Percentiles rank a stretch among this genome's conserved stretches.
Conservation (phyloP, 2,113 vertebrate genomes). For the Salminus brasiliensis region DNA sequence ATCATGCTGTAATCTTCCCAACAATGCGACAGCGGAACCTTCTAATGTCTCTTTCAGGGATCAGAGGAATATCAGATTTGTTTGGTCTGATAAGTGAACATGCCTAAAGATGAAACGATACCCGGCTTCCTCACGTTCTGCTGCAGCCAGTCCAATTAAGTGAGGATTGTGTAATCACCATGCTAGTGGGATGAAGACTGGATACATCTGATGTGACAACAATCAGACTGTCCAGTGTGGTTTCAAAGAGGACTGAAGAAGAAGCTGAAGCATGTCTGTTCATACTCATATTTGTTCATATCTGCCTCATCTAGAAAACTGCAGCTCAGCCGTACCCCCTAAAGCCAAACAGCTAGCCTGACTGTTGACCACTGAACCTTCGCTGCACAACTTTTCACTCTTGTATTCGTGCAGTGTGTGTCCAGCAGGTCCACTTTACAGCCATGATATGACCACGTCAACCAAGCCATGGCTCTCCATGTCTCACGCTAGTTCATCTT, state of each 20-base stretch:
- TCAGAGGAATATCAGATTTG: neutral
- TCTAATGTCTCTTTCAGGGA: neutral
- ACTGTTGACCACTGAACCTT: neutral
- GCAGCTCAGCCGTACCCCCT: neutral
- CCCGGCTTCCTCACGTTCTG: neutral
- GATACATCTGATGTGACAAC: neutral
- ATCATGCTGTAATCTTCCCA: neutral
- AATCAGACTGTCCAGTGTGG: neutral
- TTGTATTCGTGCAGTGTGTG: neutral
- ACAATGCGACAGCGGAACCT: neutral
- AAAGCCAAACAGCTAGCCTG: neutral
- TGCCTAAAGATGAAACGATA: conserved; percentile 10
- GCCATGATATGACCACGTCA: neutral
- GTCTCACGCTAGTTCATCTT: neutral
- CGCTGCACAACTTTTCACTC: neutral
- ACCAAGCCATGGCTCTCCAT: neutral
- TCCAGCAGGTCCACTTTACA: neutral
- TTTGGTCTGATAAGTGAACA: neutral
- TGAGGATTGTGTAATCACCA: neutral
- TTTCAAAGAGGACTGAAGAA: neutral
- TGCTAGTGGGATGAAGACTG: neutral
- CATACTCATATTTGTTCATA: no score
- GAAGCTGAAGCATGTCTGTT: no score
- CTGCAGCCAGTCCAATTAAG: neutral
- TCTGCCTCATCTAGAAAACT: neutral